Evolutionary conservation across 1,140 invertebrate genomes (phyloP).

Genomic region (Bombus sylvicola): DNA sequence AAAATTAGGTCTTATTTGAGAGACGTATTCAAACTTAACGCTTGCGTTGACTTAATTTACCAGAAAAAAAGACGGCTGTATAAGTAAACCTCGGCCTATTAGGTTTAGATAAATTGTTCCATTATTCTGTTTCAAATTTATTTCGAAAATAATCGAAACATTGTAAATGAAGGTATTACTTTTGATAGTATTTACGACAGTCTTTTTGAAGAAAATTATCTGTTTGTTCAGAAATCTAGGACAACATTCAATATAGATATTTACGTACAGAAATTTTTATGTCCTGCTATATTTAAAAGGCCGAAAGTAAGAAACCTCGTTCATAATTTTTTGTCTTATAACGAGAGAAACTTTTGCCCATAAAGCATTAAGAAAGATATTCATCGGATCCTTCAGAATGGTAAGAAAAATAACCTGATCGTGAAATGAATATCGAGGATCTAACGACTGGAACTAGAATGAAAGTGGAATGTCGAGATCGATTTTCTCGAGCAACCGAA

Average conservation of each 20-base stretch:
- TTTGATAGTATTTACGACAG: too few species aligned
- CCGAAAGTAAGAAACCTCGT: too few species aligned
- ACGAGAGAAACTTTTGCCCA: not conserved
- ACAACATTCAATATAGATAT: too few species aligned
- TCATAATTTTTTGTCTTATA: not conserved
- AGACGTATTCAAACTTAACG: not conserved
- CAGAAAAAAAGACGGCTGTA: too few species aligned
- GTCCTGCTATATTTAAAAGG: too few species aligned
- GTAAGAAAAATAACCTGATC: not conserved
- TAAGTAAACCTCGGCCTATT: not conserved
- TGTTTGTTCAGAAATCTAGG: too few species aligned
- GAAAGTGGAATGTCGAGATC: constrained; percentile 7
- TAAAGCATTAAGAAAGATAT: not conserved
- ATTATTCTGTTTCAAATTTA: too few species aligned
- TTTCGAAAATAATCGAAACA: not conserved
- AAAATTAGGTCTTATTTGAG: not conserved
- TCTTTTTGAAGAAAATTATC: too few species aligned
- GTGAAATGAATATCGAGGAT: not conserved
- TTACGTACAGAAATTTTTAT: too few species aligned
- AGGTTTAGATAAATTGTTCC: not conserved
- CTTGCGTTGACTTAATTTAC: not conserved
- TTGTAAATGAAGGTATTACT: not conserved
- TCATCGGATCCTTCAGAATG: not conserved
- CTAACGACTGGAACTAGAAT: constrained; percentile 20
- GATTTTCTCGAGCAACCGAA: not conserved